Conservation (phyloP, 2,113 vertebrate genomes). For the Sylvilagus bachmani region DNA sequence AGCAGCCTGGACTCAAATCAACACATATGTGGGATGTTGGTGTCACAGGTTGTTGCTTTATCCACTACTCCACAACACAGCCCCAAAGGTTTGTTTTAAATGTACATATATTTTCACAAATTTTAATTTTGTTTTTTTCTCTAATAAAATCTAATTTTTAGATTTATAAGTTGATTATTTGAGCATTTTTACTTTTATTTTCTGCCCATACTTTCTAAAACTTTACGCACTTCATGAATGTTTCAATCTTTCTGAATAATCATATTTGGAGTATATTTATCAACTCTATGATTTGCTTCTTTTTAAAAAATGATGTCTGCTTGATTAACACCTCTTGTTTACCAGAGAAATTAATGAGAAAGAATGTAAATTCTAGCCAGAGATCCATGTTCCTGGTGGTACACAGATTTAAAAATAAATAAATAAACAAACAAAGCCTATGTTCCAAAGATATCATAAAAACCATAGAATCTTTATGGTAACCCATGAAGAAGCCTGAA, state of each 20-base stretch:
- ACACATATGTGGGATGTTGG: too few species aligned
- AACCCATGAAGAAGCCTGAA: background rate
- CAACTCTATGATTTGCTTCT: background rate
- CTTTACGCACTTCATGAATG: background rate
- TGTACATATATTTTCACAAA: background rate
- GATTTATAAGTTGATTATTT: background rate
- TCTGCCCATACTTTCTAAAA: background rate
- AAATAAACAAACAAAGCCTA: background rate
- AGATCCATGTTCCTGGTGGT: background rate
- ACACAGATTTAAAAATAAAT: background rate
- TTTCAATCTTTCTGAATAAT: background rate
- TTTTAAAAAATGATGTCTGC: background rate
- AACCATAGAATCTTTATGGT: background rate
- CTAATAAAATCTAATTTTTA: background rate
- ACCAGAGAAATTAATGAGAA: background rate
- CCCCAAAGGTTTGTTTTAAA: background rate
- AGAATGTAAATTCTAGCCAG: background rate
- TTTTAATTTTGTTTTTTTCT: background rate
- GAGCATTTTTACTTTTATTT: background rate
- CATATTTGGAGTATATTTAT: background rate
- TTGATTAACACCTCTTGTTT: background rate
- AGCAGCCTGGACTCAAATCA: too few species aligned
- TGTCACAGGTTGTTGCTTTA: too few species aligned
- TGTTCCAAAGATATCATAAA: background rate
- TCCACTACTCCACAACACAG: too few species aligned